Percentiles rank a stretch among this genome's conserved stretches.
phyloP scores from a whole-genome alignment of 2,797 vertebrate species.

The Setipinna tenuifilis region DNA sequence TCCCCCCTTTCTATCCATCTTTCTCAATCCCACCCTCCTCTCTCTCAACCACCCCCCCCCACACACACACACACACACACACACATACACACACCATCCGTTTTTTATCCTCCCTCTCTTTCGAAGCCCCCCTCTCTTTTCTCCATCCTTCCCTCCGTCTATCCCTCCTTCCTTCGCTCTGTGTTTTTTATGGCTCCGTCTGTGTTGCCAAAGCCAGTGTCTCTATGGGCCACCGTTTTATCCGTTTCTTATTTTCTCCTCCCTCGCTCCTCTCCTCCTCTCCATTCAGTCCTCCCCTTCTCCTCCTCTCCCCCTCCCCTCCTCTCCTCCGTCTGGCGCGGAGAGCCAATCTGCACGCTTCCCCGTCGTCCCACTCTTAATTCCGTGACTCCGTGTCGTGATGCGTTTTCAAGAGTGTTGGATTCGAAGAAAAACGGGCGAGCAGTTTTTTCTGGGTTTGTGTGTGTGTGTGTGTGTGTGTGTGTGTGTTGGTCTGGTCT shows the following conservation, averaged over 20 bases:
- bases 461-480: neutral
- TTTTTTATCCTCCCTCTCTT: too few species aligned
- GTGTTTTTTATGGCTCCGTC: neutral
- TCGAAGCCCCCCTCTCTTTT: too few species aligned
- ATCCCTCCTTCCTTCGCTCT: neutral
- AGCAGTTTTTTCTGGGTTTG: too few species aligned
- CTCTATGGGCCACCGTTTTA: neutral
- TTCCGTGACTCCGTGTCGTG: neutral
- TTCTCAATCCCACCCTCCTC: neutral
- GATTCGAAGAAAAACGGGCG: neutral
- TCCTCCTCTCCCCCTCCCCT: neutral
- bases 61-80: too few species aligned
- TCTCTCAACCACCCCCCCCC: too few species aligned
- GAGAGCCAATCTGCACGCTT: neutral
- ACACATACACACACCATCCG: too few species aligned
- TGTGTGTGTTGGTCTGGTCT: too few species aligned
- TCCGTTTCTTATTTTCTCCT: neutral
- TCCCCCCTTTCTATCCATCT: too few species aligned
- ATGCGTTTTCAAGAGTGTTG: slow-evolving; percentile 8
- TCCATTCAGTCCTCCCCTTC: neutral
- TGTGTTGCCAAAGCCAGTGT: neutral
- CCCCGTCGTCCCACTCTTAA: slow-evolving; percentile 7
- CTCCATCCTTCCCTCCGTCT: too few species aligned
- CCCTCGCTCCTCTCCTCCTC: neutral
- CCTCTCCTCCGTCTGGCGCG: neutral